Conservation (phyloP, 2,888 invertebrate genomes). For the Gnatocerus cornutus region DNA sequence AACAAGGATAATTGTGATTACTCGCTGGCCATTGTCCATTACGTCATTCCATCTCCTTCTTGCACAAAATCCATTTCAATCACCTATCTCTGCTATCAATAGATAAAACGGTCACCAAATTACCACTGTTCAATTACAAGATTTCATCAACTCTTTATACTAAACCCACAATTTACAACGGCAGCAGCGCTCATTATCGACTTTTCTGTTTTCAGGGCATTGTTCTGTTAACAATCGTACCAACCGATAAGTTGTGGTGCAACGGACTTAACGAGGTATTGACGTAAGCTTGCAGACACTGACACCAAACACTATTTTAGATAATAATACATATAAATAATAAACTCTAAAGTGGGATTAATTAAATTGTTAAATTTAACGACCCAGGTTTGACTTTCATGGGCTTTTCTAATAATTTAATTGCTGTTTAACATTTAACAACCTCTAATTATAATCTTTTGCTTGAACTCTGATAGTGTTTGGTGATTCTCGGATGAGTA, state of each 20-base stretch:
- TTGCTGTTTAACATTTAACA: too few relatives aligned
- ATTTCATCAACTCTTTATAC: not conserved
- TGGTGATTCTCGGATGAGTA: not conserved
- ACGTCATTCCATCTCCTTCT: too few relatives aligned
- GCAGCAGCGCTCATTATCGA: not conserved
- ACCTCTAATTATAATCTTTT: too few relatives aligned
- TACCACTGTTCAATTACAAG: not conserved
- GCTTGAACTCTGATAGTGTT: too few relatives aligned
- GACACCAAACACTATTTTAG: not conserved
- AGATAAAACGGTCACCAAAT: not conserved
- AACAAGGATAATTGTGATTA: too few relatives aligned
- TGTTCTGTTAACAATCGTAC: slow-evolving; percentile 53
- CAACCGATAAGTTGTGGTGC: slow-evolving; percentile 52
- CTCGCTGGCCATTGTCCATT: too few relatives aligned
- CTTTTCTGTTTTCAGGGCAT: slow-evolving; percentile 53
- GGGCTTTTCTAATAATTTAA: too few relatives aligned
- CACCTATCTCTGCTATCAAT: not conserved
- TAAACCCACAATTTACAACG: not conserved
- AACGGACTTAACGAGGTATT: slow-evolving; percentile 56
- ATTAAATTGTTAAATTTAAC: not conserved
- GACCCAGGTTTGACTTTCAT: too few relatives aligned
- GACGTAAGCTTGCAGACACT: slow-evolving; percentile 22
- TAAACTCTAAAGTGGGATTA: not conserved
- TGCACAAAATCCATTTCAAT: too few relatives aligned
- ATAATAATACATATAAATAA: not conserved